These are phyloP conservation scores for Sebastes itinus DNA, from an alignment of 2,797 vertebrate genomes.

Conservation along the genomic window DNA sequence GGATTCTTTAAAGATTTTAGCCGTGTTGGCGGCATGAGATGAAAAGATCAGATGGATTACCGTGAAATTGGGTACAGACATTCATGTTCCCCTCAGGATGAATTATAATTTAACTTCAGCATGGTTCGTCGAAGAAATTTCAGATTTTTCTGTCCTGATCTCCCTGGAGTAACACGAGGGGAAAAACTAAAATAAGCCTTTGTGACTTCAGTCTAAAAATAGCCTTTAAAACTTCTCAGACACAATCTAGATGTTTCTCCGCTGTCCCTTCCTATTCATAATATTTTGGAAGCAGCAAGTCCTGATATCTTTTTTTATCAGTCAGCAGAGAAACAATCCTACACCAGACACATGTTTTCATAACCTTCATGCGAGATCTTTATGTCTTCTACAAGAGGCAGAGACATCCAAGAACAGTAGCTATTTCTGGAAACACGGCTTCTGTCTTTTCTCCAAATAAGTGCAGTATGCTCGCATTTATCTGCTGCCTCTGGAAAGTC, in stretches of 20 bases:
- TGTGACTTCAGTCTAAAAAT: background rate
- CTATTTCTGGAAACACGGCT: conserved; percentile 31
- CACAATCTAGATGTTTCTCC: background rate
- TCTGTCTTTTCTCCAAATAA: conserved; percentile 8
- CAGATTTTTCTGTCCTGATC: background rate
- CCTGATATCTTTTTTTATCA: background rate
- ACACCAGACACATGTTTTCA: conserved; percentile 42
- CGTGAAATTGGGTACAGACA: background rate
- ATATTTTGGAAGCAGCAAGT: conserved; percentile 29
- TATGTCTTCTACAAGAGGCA: conserved; percentile 1
- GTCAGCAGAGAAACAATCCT: background rate
- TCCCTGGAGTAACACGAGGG: background rate
- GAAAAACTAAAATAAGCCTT: background rate
- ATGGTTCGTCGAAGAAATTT: background rate
- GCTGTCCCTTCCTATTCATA: background rate
- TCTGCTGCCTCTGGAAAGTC: background rate
- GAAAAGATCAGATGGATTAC: background rate
- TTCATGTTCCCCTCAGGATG: background rate
- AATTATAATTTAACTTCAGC: background rate
- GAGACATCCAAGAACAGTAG: background rate
- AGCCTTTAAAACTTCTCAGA: background rate
- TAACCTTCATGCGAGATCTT: conserved; percentile 23
- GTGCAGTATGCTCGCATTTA: background rate
- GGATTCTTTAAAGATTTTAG: background rate
- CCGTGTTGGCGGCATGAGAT: background rate